phyloP scores from a whole-genome alignment of 2,888 invertebrate species.

The Geotrupes spiniger region DNA sequence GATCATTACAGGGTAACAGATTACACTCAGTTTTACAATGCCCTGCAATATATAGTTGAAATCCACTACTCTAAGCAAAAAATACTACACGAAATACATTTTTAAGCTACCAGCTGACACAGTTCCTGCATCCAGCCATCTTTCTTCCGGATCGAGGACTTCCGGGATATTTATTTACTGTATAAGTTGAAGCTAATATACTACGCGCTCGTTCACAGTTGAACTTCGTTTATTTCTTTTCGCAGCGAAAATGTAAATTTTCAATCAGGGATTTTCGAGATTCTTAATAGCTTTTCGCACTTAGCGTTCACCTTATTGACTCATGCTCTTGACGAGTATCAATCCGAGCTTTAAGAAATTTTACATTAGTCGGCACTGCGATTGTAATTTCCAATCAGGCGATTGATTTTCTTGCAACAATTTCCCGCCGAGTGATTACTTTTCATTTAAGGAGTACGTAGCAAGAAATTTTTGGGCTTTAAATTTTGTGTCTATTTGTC shows the following conservation, averaged over 20 bases:
- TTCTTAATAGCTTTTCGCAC: slow-evolving; percentile 25
- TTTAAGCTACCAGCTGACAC: slow-evolving; percentile 25
- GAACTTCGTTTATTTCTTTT: slow-evolving; percentile 15
- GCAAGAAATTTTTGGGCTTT: no score
- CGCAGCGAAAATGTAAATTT: slow-evolving; percentile 19
- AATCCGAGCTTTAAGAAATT: slow-evolving; percentile 1
- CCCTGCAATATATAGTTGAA: no score
- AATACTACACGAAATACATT: slow-evolving; percentile 18
- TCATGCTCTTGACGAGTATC: slow-evolving; percentile 10
- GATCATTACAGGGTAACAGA: no score
- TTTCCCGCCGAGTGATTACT: no score
- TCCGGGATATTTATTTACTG: slow-evolving; percentile 26
- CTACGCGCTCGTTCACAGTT: slow-evolving; percentile 22
- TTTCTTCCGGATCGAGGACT: slow-evolving; percentile 26
- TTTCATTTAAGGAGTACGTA: no score
- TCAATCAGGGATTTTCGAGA: slow-evolving; percentile 23
- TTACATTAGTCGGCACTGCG: no score
- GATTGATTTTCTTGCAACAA: no score
- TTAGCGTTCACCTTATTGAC: slow-evolving; percentile 10
- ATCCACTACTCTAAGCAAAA: slow-evolving; percentile 23
- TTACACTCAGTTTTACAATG: no score
- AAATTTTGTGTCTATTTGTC: no score
- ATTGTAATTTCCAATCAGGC: no score
- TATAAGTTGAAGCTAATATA: slow-evolving; percentile 25
- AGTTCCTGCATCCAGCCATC: slow-evolving; percentile 25